Evolutionary conservation across 2,797 vertebrate genomes (phyloP).

Genomic region (Catostomus latipinnis): DNA sequence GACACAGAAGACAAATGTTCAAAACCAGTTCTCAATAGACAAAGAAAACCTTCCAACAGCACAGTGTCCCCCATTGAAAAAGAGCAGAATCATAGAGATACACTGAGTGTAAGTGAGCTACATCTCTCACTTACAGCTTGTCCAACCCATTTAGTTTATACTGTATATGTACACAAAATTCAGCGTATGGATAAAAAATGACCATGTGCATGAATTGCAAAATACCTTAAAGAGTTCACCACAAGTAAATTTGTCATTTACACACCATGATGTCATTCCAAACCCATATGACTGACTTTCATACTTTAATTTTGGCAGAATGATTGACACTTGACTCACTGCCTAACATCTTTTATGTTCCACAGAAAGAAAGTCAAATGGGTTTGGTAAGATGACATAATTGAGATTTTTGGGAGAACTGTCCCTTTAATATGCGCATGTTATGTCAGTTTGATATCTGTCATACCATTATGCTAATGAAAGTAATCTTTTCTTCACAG

Average conservation of each 20-base stretch:
- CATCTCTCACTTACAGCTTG: conserved; percentile 61
- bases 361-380: too few relatives aligned
- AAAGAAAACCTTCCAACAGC: conserved; percentile 78
- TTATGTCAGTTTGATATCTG: not conserved
- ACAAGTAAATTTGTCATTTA: too few relatives aligned
- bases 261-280: too few relatives aligned
- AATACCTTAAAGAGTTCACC: too few relatives aligned
- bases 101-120: conserved; percentile 82
- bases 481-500: conserved; percentile 18
- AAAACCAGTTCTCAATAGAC: conserved; percentile 79
- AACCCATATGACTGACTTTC: too few relatives aligned
- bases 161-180: not conserved
- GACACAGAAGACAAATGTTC: conserved; percentile 78
- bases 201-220: too few relatives aligned
- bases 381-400: too few relatives aligned
- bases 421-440: too few relatives aligned
- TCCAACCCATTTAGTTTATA: not conserved
- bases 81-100: conserved; percentile 77
- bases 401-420: too few relatives aligned
- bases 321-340: too few relatives aligned
- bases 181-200: not conserved
- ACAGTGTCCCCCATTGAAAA: conserved; percentile 77
- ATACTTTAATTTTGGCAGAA: too few relatives aligned
- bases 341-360: too few relatives aligned
- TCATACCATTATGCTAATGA: not conserved